Conservation (phyloP, 2,888 invertebrate genomes). For the Morpho achilles region DNA sequence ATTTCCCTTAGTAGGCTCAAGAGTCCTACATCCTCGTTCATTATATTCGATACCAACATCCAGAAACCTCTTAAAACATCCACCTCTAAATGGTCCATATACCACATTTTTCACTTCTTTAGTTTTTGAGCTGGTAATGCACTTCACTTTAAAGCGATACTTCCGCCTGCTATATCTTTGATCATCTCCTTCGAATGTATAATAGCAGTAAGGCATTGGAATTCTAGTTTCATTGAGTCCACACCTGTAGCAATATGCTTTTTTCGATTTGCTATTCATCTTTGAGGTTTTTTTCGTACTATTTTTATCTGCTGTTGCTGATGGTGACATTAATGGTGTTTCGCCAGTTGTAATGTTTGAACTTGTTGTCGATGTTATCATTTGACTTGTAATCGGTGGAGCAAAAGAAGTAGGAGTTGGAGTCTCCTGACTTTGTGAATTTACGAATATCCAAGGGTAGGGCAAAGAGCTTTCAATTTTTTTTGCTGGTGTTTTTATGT, state of each 20-base stretch:
- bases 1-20: conserved; percentile 20
- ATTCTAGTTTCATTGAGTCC: conserved; percentile 25
- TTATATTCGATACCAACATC: conserved; percentile 37
- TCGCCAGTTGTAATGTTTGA: background rate
- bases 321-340: too few species aligned
- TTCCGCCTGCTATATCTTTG: background rate
- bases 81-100: conserved; percentile 29
- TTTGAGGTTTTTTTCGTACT: too few species aligned
- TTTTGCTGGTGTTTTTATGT: background rate
- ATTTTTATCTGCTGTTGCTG: too few species aligned
- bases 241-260: conserved; percentile 25
- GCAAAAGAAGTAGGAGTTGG: background rate
- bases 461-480: background rate
- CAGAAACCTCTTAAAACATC: conserved; percentile 37
- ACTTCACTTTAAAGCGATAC: conserved; percentile 21
- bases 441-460: background rate
- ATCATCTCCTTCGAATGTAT: conserved; percentile 21
- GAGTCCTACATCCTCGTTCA: conserved; percentile 34
- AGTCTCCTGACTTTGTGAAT: too few species aligned
- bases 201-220: conserved; percentile 22
- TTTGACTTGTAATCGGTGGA: background rate
- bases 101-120: conserved; percentile 7
- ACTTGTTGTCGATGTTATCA: background rate
- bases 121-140: conserved; percentile 8
- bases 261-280: background rate